These are phyloP conservation scores for Sebastes schlegelii DNA, from an alignment of 2,113 vertebrate genomes.

Conservation along the genomic window DNA sequence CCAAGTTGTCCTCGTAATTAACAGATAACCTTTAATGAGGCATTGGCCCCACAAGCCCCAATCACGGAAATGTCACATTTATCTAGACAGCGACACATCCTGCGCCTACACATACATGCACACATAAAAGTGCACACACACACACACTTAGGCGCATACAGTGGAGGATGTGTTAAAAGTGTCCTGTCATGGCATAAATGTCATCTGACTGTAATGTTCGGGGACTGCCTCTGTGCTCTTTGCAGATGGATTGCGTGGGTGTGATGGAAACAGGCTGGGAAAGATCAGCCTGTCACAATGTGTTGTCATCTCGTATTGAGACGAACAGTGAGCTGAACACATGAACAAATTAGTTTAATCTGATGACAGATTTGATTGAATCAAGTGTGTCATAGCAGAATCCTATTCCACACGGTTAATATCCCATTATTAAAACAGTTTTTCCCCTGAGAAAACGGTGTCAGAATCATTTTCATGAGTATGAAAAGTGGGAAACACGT, in stretches of 20 bases:
- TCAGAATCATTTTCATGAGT: background rate
- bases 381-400: constrained; percentile 1
- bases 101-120: constrained; percentile 20
- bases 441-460: background rate
- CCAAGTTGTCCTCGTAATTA: constrained; percentile 81
- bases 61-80: constrained; percentile 79
- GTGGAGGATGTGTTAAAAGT: constrained; percentile 57
- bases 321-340: constrained; percentile 36
- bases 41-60: constrained; percentile 64
- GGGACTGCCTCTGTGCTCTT: constrained; percentile 58
- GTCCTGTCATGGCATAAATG: constrained; percentile 75
- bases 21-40: constrained; percentile 86
- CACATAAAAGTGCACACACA: constrained; percentile 14
- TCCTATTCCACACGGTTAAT: background rate
- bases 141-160: constrained; percentile 21
- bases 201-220: constrained; percentile 73
- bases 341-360: constrained; percentile 37
- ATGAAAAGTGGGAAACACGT: background rate
- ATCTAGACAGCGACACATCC: constrained; percentile 64
- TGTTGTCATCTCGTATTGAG: constrained; percentile 46
- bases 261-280: constrained; percentile 55
- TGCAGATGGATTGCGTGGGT: constrained; percentile 63
- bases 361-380: constrained; percentile 21
- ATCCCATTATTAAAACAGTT: background rate
- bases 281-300: constrained; percentile 72